Evolutionary conservation across 2,888 invertebrate species (phyloP).

Genomic region (Prostheceraeus crozeri): DNA sequence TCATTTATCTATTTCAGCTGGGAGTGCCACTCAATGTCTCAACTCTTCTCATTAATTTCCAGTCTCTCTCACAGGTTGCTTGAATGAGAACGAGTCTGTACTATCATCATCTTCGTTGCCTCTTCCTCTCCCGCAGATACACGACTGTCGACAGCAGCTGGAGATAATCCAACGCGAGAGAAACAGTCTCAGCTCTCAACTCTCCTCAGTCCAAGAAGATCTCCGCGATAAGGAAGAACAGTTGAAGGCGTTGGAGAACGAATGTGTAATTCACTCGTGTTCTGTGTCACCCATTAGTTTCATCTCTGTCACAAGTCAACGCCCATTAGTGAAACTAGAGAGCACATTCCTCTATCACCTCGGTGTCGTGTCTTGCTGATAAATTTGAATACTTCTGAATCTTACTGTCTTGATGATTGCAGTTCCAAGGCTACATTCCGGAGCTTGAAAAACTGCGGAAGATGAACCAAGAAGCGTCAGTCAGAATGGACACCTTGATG

Average conservation of each 20-base stretch:
- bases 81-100: slow-evolving; percentile 2
- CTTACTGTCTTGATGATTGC: too few species aligned
- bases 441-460: slow-evolving; percentile 39
- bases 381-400: too few species aligned
- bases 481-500: slow-evolving; percentile 34
- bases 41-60: background rate
- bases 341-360: too few species aligned
- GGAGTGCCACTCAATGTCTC: background rate
- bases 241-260: slow-evolving; percentile 62
- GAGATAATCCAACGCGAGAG: slow-evolving; percentile 67
- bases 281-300: too few species aligned
- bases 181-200: slow-evolving; percentile 65
- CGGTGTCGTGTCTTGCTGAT: too few species aligned
- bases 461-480: slow-evolving; percentile 32
- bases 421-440: slow-evolving; percentile 39
- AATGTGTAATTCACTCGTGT: slow-evolving; percentile 47
- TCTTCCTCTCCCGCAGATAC: too few species aligned
- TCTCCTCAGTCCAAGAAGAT: slow-evolving; percentile 64
- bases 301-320: too few species aligned
- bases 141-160: slow-evolving; percentile 59
- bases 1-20: background rate
- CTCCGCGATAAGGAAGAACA: slow-evolving; percentile 64
- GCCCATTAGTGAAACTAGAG: too few species aligned
- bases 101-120: too few species aligned
- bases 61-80: background rate